A percentile compares a stretch with the other conserved stretches of the same genome.
phyloP scores from a whole-genome alignment of 2,797 vertebrate species.

The Natrix natrix region DNA sequence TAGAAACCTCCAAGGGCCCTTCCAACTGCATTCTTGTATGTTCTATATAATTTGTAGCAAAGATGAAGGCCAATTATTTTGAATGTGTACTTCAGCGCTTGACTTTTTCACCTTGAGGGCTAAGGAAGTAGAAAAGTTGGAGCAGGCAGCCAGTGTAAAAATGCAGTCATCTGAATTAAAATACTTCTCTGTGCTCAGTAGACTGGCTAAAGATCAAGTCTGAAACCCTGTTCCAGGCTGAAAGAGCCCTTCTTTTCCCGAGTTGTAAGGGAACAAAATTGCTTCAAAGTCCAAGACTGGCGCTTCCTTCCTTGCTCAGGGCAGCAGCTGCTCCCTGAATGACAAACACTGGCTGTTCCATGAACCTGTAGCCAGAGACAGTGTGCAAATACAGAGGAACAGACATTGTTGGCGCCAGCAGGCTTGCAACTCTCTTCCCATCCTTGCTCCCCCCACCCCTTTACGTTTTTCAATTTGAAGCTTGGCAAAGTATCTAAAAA shows the following conservation, averaged over 20 bases:
- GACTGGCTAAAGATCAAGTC: background rate
- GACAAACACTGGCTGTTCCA: background rate
- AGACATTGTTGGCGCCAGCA: conserved; percentile 19
- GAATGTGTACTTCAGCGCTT: background rate
- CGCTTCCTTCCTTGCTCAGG: background rate
- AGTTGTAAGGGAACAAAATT: background rate
- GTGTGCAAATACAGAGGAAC: conserved; percentile 7
- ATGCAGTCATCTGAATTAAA: background rate
- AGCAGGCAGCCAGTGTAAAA: background rate
- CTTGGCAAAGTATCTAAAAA: background rate
- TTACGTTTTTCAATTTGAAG: background rate
- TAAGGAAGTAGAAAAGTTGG: background rate
- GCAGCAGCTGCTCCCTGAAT: background rate
- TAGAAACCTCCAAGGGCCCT: background rate
- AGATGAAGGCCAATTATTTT: background rate
- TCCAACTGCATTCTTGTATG: background rate
- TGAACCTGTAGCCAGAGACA: background rate
- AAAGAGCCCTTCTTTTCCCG: background rate
- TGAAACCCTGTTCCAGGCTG: background rate
- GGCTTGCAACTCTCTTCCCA: background rate
- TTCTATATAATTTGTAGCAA: background rate
- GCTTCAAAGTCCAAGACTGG: background rate
- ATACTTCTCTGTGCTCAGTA: background rate
- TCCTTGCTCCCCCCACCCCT: background rate
- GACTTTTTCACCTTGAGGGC: background rate